These are phyloP conservation scores for Hypercompe scribonia DNA, from an alignment of 2,888 invertebrate genomes.

Conservation along the genomic window DNA sequence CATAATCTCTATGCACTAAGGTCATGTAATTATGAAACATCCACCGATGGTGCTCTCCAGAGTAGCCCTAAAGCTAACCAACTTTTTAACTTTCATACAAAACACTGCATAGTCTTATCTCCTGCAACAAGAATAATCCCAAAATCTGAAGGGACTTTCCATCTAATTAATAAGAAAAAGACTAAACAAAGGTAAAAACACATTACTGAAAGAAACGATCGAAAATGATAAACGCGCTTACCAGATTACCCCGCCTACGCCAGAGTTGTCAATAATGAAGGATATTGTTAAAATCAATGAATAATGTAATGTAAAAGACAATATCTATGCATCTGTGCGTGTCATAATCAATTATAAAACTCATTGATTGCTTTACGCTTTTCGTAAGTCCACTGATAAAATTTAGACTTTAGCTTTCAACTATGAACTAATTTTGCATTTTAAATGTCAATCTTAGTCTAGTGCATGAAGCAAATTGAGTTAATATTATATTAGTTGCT, in stretches of 20 bases:
- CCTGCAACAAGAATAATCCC: background rate
- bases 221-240: background rate
- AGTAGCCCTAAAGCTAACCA: no score
- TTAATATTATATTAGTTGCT: background rate
- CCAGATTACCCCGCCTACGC: no score
- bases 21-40: no score
- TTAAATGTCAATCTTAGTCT: slow-evolving; percentile 8
- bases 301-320: slow-evolving; percentile 18
- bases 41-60: no score
- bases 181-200: background rate
- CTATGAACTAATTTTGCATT: slow-evolving; percentile 3
- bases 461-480: background rate
- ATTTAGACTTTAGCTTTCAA: slow-evolving; percentile 26
- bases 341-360: slow-evolving; percentile 34
- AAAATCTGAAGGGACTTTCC: background rate
- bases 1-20: no score
- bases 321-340: slow-evolving; percentile 36
- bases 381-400: slow-evolving; percentile 20
- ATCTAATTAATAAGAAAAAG: background rate
- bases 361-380: slow-evolving; percentile 25
- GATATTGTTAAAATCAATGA: slow-evolving; percentile 13
- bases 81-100: no score
- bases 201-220: background rate
- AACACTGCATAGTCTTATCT: background rate
- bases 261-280: slow-evolving; percentile 11